phyloP scores from a whole-genome alignment of 2,888 invertebrate genomes.

The Mechanitis messenoides region DNA sequence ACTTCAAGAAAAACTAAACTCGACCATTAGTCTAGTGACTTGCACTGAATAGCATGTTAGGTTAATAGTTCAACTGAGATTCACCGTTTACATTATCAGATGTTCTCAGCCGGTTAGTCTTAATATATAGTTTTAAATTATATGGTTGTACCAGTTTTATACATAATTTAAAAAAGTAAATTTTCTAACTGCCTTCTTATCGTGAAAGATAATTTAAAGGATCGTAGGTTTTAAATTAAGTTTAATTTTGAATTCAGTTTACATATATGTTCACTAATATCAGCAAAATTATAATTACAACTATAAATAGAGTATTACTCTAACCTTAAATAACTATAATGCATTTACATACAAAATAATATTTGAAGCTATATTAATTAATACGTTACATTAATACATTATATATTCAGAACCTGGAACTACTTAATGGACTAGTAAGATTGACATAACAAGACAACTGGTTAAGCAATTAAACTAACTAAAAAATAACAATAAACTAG shows the following conservation, averaged over 20 bases:
- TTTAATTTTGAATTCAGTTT: too few relatives aligned
- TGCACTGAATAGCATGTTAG: conserved; percentile 43
- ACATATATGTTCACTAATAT: too few relatives aligned
- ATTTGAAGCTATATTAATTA: not conserved
- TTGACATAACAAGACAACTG: conserved; percentile 1
- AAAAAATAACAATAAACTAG: conserved; percentile 1
- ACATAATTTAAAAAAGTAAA: too few relatives aligned
- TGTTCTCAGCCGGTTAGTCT: not conserved
- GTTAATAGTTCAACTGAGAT: conserved; percentile 41
- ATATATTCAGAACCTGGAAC: not conserved
- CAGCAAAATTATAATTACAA: too few relatives aligned
- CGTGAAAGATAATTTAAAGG: too few relatives aligned
- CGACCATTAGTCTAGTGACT: conserved; percentile 66
- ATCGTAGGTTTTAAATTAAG: too few relatives aligned
- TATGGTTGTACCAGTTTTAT: too few relatives aligned
- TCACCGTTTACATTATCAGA: conserved; percentile 6
- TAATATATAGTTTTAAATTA: too few relatives aligned
- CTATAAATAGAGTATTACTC: too few relatives aligned
- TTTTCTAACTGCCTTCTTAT: too few relatives aligned
- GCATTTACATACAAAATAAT: too few relatives aligned
- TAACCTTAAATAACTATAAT: too few relatives aligned
- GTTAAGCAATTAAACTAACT: not conserved
- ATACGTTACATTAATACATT: not conserved
- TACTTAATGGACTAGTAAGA: conserved; percentile 1
- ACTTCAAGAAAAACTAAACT: conserved; percentile 47